phyloP scores from a whole-genome alignment of 2,113 vertebrate genomes.

The Lethenteron reissneri region DNA sequence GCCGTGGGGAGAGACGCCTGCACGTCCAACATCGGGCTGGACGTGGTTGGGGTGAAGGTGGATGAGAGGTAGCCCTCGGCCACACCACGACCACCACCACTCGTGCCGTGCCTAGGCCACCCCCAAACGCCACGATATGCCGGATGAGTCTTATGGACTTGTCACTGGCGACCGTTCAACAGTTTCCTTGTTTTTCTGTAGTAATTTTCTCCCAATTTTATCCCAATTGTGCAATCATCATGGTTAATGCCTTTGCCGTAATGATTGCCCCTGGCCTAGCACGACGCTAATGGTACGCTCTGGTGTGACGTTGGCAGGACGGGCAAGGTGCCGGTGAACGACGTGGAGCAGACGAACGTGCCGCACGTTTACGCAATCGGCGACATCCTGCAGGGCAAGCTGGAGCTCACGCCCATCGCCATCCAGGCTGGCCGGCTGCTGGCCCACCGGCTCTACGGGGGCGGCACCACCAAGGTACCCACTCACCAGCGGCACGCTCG shows the following conservation, averaged over 20 bases:
- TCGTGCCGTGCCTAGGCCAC: no score
- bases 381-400: conserved; percentile 67
- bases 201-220: no score
- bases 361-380: conserved; percentile 66
- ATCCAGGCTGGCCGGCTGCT: conserved; percentile 70
- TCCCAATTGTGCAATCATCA: no score
- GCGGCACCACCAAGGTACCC: conserved; percentile 32
- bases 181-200: conserved; percentile 13
- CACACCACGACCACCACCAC: no score
- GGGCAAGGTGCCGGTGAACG: conserved; percentile 63
- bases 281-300: not conserved
- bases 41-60: conserved; percentile 46
- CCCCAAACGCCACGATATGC: no score
- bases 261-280: not conserved
- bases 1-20: conserved; percentile 70
- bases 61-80: conserved; percentile 39
- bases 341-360: conserved; percentile 66
- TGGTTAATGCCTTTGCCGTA: no score
- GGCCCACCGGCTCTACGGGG: conserved; percentile 50
- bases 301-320: conserved; percentile 23
- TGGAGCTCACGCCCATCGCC: conserved; percentile 73
- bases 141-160: no score
- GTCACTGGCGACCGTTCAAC: no score
- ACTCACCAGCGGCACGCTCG: not conserved
- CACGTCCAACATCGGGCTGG: conserved; percentile 60